Evolutionary conservation across 2,888 invertebrate species (phyloP).

Genomic region (Drosophila cognata): DNA sequence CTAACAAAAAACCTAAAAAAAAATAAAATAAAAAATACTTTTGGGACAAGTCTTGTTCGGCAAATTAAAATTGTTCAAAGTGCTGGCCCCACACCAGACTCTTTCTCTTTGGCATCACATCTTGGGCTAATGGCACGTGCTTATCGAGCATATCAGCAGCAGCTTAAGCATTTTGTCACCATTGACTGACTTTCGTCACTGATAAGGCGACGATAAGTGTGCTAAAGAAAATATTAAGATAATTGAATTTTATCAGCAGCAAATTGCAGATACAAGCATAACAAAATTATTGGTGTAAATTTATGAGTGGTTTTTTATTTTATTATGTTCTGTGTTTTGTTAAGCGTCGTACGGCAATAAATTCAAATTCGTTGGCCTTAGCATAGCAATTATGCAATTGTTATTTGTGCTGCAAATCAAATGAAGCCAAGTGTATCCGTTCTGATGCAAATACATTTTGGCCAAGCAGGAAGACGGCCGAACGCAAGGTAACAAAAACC

Average conservation of each 20-base stretch:
- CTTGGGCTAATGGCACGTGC: slow-evolving; percentile 72
- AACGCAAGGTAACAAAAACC: slow-evolving; percentile 3
- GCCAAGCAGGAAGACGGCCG: slow-evolving; percentile 40
- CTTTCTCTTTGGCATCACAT: slow-evolving; percentile 11
- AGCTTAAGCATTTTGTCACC: slow-evolving; percentile 67
- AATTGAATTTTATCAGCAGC: slow-evolving; percentile 40
- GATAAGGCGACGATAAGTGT: slow-evolving; percentile 48
- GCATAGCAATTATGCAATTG: slow-evolving; percentile 78
- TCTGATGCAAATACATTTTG: slow-evolving; percentile 59
- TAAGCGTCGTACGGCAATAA: slow-evolving; percentile 47
- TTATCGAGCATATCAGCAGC: slow-evolving; percentile 69
- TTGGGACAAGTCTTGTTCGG: slow-evolving; percentile 55
- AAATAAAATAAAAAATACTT: slow-evolving; percentile 43
- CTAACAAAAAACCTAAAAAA: not conserved
- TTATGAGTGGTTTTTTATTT: slow-evolving; percentile 20
- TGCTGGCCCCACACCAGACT: slow-evolving; percentile 3
- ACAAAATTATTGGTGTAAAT: slow-evolving; percentile 44
- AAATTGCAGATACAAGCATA: slow-evolving; percentile 12
- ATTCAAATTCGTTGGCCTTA: slow-evolving; percentile 61
- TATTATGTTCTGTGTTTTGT: slow-evolving; percentile 2
- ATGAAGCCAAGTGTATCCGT: slow-evolving; percentile 63
- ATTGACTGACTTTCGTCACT: slow-evolving; percentile 43
- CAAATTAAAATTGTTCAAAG: slow-evolving; percentile 70
- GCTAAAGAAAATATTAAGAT: slow-evolving; percentile 29
- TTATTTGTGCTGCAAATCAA: slow-evolving; percentile 73